Conservation (phyloP, 1,140 invertebrate species). For the Vanessa tameamea region DNA sequence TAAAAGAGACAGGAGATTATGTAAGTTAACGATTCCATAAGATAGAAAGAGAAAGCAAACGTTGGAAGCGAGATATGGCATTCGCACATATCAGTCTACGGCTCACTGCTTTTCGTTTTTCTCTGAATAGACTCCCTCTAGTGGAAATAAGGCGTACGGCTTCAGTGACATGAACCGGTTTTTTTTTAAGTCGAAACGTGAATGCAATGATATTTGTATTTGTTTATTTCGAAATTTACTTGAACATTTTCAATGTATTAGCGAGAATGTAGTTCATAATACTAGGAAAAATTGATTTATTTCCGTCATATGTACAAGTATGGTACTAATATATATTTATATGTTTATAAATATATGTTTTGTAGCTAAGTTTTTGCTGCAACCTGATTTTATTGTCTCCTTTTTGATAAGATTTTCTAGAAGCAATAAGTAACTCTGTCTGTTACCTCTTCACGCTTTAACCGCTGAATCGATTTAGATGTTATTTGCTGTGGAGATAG, state of each 20-base stretch:
- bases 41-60: background rate
- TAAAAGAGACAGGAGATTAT: background rate
- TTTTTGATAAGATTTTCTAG: too few species aligned
- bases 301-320: too few species aligned
- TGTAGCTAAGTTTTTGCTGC: too few species aligned
- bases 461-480: too few species aligned
- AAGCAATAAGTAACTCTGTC: too few species aligned
- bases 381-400: too few species aligned
- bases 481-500: too few species aligned
- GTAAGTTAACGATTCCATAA: background rate
- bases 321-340: too few species aligned
- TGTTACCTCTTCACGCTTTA: too few species aligned
- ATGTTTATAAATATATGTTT: too few species aligned
- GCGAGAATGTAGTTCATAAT: background rate
- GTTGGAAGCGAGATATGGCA: background rate
- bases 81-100: constrained; percentile 1
- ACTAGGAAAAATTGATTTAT: too few species aligned
- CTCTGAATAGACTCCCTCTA: constrained; percentile 11
- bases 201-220: background rate
- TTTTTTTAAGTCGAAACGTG: background rate
- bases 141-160: constrained; percentile 22
- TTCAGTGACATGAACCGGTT: constrained; percentile 18
- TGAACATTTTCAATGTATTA: background rate
- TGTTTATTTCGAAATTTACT: background rate
- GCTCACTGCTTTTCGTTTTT: constrained; percentile 17